Conservation (phyloP, 2,113 vertebrate species). For the Callaeas wilsoni region DNA sequence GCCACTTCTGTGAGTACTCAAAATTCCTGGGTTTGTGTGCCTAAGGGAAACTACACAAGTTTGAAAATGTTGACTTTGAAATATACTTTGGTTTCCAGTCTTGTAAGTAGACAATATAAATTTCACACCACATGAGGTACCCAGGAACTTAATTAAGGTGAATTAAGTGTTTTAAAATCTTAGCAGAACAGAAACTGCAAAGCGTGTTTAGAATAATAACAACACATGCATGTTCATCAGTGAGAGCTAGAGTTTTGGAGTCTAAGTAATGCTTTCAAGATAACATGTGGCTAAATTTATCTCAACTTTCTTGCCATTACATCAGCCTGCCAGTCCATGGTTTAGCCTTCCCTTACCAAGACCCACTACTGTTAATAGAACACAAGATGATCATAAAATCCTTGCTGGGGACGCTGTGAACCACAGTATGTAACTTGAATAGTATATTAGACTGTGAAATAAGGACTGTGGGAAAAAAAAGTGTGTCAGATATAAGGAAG, state of each 20-base stretch:
- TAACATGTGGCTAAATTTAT: background rate
- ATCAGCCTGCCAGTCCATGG: background rate
- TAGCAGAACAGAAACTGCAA: background rate
- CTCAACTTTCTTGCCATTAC: background rate
- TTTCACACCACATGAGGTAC: background rate
- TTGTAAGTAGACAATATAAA: background rate
- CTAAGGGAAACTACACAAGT: background rate
- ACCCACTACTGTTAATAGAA: background rate
- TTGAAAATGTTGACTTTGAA: slow-evolving; percentile 9
- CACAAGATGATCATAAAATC: background rate
- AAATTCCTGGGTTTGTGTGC: background rate
- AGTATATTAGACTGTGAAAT: background rate
- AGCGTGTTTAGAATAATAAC: background rate
- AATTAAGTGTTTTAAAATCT: slow-evolving; percentile 34
- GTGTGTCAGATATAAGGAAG: background rate
- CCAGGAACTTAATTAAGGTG: slow-evolving; percentile 18
- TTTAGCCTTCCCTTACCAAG: background rate
- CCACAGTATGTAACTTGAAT: background rate
- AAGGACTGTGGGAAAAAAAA: background rate
- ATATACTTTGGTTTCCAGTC: background rate
- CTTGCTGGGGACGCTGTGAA: background rate
- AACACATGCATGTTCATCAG: background rate
- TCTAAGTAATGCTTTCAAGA: background rate
- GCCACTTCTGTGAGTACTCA: background rate
- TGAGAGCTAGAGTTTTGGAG: background rate